Conservation (phyloP, 2,888 invertebrate genomes). For the Thysanoteuthis rhombus region DNA sequence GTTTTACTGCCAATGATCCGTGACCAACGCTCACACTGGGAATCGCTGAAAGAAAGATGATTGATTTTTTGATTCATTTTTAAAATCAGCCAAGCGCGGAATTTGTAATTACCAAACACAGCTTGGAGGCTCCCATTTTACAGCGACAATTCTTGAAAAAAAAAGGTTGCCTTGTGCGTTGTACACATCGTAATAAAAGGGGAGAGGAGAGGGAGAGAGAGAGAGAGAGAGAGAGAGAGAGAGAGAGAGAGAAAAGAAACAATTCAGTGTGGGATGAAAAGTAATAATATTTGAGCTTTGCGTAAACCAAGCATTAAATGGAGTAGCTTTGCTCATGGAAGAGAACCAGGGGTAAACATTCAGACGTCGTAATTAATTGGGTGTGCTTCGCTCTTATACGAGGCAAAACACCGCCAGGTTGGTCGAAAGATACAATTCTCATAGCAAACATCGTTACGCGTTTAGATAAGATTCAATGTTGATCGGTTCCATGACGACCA, state of each 20-base stretch:
- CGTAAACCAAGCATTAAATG: background rate
- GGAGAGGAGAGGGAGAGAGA: no score
- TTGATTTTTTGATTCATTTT: background rate
- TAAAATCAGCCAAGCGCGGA: background rate
- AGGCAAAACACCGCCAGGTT: background rate
- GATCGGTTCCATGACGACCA: background rate
- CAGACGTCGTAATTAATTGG: background rate
- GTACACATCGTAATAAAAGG: background rate
- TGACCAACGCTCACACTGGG: background rate
- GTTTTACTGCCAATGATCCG: background rate
- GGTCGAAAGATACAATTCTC: background rate
- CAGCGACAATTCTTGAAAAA: background rate
- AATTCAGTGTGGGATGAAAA: background rate
- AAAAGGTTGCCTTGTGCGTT: background rate
- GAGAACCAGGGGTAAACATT: background rate
- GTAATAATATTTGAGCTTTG: background rate
- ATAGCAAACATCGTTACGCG: background rate
- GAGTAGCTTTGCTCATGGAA: background rate
- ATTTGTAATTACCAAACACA: background rate
- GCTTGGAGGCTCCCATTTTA: background rate
- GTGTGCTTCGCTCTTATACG: background rate
- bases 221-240: no score
- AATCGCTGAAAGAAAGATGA: background rate
- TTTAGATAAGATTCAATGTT: background rate
- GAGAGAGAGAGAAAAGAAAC: no score